phyloP scores from a whole-genome alignment of 2,113 vertebrate genomes.

The Seriola rivoliana region DNA sequence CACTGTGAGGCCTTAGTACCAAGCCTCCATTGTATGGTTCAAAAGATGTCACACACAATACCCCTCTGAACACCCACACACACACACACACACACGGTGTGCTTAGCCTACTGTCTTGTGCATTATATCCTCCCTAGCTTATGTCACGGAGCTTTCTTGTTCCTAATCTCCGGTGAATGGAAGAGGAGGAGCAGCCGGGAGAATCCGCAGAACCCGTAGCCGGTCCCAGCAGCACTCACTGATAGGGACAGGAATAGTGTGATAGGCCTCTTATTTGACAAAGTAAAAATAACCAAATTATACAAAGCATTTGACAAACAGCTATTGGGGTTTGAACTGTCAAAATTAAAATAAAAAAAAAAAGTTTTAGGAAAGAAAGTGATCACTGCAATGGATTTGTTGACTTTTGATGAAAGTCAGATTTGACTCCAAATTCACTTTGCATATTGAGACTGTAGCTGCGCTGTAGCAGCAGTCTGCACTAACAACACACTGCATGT shows the following conservation, averaged over 20 bases:
- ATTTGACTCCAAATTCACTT: no score
- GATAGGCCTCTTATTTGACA: neutral
- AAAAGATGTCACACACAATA: conserved; percentile 27
- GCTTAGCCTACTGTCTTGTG: conserved; percentile 25
- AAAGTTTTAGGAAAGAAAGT: no score
- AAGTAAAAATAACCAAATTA: neutral
- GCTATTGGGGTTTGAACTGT: no score
- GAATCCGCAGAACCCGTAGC: conserved; percentile 22
- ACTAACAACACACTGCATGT: neutral
- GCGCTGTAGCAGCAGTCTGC: neutral
- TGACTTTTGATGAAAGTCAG: no score
- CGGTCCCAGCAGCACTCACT: neutral
- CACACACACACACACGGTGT: conserved; percentile 19
- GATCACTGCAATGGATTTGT: no score
- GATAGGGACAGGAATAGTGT: neutral
- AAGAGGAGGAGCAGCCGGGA: conserved; percentile 35
- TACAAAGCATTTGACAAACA: neutral
- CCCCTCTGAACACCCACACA: conserved; percentile 19
- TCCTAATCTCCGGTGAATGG: conserved; percentile 46
- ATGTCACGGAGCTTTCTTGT: conserved; percentile 45
- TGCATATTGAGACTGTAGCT: neutral
- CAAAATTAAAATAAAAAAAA: no score
- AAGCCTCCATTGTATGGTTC: conserved; percentile 27
- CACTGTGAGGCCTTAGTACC: conserved; percentile 15
- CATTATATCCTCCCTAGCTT: conserved; percentile 46